Conservation (phyloP, 2,113 vertebrate genomes). For the Paramisgurnus dabryanus region DNA sequence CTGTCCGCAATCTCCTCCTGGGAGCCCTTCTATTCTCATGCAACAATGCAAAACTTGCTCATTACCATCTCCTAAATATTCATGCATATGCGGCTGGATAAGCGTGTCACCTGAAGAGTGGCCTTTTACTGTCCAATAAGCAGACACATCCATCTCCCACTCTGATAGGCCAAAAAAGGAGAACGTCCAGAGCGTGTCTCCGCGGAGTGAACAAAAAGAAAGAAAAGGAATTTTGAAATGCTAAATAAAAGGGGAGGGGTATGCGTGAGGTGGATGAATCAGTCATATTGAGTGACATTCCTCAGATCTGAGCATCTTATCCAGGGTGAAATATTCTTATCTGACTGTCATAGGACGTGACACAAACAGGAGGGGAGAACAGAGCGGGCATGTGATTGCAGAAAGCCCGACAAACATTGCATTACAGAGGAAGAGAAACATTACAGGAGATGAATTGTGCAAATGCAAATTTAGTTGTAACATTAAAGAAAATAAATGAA, state of each 20-base stretch:
- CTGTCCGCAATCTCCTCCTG: constrained; percentile 75
- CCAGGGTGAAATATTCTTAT: constrained; percentile 88
- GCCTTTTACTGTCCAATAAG: constrained; percentile 97
- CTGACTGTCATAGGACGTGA: constrained; percentile 90
- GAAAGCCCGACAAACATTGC: constrained; percentile 78
- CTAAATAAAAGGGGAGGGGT: constrained; percentile 76
- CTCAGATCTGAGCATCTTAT: constrained; percentile 92
- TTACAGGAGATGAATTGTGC: background rate
- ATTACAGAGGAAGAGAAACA: constrained; percentile 58
- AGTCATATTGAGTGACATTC: constrained; percentile 94
- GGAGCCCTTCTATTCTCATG: constrained; percentile 91
- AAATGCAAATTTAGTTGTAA: too few relatives aligned
- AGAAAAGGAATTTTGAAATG: constrained; percentile 89
- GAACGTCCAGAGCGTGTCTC: constrained; percentile 71
- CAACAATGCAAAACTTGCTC: constrained; percentile 94
- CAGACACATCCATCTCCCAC: constrained; percentile 89
- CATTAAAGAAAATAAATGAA: too few relatives aligned
- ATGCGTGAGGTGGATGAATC: constrained; percentile 70
- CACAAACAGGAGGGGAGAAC: constrained; percentile 82
- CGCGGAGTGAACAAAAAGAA: constrained; percentile 71
- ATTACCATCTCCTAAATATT: constrained; percentile 99
- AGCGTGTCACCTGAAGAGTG: constrained; percentile 90
- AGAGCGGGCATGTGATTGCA: constrained; percentile 77
- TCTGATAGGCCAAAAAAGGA: constrained; percentile 84
- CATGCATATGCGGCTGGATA: constrained; percentile 94